Conservation (phyloP, 2,888 invertebrate genomes). For the Atethmia centrago region DNA sequence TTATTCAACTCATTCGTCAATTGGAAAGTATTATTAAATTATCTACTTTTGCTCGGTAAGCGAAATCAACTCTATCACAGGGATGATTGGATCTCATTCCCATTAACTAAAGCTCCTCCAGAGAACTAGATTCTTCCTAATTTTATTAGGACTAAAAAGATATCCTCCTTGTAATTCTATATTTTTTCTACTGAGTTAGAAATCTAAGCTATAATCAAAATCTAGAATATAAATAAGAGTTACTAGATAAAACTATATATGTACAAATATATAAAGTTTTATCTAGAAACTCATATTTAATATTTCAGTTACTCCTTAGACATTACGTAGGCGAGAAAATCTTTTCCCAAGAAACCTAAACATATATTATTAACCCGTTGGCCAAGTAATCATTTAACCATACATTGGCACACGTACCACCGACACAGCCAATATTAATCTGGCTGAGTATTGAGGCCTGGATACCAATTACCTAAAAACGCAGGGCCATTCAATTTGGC, state of each 20-base stretch:
- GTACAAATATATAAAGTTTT: not conserved
- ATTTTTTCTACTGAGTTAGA: not conserved
- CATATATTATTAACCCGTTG: conserved; percentile 55
- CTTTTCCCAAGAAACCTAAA: conserved; percentile 1
- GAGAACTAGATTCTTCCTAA: not conserved
- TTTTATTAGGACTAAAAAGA: not conserved
- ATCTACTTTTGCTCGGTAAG: not conserved
- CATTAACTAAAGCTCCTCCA: not conserved
- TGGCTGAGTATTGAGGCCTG: conserved; percentile 66
- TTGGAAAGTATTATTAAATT: not conserved
- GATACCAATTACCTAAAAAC: conserved; percentile 80
- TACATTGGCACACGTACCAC: conserved; percentile 52
- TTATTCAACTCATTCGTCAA: not conserved
- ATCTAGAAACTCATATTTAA: not conserved
- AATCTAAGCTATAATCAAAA: no score
- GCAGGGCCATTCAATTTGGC: conserved; percentile 77
- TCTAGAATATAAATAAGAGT: no score
- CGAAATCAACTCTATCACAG: not conserved
- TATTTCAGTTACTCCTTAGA: not conserved
- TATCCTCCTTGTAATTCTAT: not conserved
- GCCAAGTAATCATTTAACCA: conserved; percentile 57
- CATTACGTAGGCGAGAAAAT: conserved; percentile 8
- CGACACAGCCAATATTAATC: conserved; percentile 69
- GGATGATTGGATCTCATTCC: not conserved
- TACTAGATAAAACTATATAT: no score